Conservation (phyloP, 30 jellyfish, hydroid and myxozoan species). For the Hydra vulgaris region DNA sequence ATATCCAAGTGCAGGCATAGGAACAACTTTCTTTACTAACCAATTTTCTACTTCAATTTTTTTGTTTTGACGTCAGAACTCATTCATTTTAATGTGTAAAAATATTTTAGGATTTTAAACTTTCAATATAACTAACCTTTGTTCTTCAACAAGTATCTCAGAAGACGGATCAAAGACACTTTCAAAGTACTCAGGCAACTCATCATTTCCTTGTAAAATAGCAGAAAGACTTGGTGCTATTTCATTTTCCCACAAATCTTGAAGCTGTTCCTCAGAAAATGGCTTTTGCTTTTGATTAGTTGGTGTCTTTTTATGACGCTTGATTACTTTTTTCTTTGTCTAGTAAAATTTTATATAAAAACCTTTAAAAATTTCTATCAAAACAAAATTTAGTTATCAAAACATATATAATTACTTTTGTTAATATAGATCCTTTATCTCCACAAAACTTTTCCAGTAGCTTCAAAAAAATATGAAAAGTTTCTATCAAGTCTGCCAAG, state of each 20-base stretch:
- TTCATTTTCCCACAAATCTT: conserved; percentile 64
- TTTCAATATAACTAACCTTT: no score
- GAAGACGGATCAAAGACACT: conserved; percentile 51
- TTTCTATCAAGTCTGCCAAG: conserved; percentile 58
- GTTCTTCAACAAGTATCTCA: conserved; percentile 67
- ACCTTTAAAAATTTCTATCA: background rate
- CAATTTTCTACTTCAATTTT: no score
- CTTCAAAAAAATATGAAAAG: conserved; percentile 61
- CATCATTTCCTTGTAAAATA: conserved; percentile 56
- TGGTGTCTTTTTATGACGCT: conserved; percentile 16
- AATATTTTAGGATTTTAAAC: no score
- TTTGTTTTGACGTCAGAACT: no score
- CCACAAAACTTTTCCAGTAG: conserved; percentile 54
- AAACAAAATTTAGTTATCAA: background rate
- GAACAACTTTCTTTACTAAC: no score
- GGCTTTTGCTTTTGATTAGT: conserved; percentile 15
- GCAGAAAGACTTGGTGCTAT: conserved; percentile 62
- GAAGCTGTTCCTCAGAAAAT: conserved; percentile 51
- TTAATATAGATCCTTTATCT: conserved; percentile 49
- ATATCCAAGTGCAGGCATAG: no score
- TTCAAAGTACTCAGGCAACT: conserved; percentile 25
- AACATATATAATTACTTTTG: conserved; percentile 16
- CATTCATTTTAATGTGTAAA: no score
- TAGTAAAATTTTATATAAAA: background rate
- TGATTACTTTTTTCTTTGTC: conserved; percentile 32